These are phyloP conservation scores for Xiphorhynchus elegans DNA, from an alignment of 2,113 vertebrate genomes.

Conservation along the genomic window DNA sequence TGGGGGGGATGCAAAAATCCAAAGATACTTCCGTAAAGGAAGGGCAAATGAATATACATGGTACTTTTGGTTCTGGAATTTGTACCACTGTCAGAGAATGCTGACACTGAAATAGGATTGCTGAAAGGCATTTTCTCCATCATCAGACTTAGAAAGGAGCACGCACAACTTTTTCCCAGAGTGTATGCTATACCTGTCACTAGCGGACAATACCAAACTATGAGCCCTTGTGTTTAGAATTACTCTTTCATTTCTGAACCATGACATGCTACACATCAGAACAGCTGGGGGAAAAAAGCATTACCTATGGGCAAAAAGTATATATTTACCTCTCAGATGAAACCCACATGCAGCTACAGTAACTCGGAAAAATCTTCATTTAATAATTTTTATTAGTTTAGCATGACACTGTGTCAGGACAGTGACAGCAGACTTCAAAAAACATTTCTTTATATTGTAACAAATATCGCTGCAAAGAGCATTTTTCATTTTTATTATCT, in stretches of 20 bases:
- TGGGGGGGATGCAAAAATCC: background rate
- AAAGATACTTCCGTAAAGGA: background rate
- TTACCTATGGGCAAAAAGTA: background rate
- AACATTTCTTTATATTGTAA: background rate
- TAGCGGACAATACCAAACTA: background rate
- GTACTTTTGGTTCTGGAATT: background rate
- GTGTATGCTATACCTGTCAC: background rate
- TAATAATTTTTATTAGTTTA: background rate
- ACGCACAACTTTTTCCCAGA: background rate
- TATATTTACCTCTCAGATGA: background rate
- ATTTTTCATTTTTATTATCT: background rate
- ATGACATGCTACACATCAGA: background rate
- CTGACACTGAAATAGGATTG: background rate
- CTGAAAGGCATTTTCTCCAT: background rate
- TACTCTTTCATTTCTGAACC: background rate
- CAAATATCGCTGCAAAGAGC: background rate
- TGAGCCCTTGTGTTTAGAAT: background rate
- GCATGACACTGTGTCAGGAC: background rate
- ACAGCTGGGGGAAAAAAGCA: background rate
- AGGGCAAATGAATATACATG: background rate
- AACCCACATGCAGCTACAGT: background rate
- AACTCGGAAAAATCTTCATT: background rate
- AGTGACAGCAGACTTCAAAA: background rate
- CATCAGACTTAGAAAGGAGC: background rate
- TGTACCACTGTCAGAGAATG: background rate